A percentile compares a stretch with the other conserved stretches of the same genome.
Conservation (phyloP, 2,888 invertebrate genomes). For the Tanytarsus gracilentus region DNA sequence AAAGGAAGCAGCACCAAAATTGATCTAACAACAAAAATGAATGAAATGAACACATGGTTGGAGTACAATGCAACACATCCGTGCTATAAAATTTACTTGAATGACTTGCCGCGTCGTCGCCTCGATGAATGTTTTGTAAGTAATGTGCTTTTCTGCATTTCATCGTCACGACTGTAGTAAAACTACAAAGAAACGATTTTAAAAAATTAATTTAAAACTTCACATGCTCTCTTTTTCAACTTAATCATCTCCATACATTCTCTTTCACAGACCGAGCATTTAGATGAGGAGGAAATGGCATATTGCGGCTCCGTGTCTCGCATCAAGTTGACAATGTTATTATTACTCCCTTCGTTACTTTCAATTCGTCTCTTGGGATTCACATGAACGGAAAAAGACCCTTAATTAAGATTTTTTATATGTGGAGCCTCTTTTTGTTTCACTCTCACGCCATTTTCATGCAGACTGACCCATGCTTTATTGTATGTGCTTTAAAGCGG, state of each 20-base stretch:
- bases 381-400: constrained; percentile 16
- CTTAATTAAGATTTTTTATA: constrained; percentile 17
- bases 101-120: constrained; percentile 55
- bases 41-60: constrained; percentile 31
- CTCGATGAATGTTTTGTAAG: constrained; percentile 58
- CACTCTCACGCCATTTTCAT: not conserved
- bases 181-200: not conserved
- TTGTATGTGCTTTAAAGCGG: not conserved
- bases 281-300: constrained; percentile 19
- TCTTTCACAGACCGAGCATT: constrained; percentile 15
- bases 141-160: not conserved
- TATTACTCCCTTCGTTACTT: not conserved
- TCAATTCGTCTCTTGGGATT: constrained; percentile 7
- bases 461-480: not conserved
- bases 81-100: constrained; percentile 67
- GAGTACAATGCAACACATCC: constrained; percentile 47
- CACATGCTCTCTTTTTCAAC: too few relatives aligned
- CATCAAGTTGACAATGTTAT: constrained; percentile 6
- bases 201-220: not conserved
- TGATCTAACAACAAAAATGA: constrained; percentile 3
- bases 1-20: constrained; percentile 32
- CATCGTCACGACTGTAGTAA: not conserved
- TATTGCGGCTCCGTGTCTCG: constrained; percentile 21
- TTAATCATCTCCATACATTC: not conserved
- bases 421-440: too few relatives aligned